These are phyloP conservation scores for Xestia sexstrigata DNA, from an alignment of 2,888 invertebrate genomes.

Conservation along the genomic window DNA sequence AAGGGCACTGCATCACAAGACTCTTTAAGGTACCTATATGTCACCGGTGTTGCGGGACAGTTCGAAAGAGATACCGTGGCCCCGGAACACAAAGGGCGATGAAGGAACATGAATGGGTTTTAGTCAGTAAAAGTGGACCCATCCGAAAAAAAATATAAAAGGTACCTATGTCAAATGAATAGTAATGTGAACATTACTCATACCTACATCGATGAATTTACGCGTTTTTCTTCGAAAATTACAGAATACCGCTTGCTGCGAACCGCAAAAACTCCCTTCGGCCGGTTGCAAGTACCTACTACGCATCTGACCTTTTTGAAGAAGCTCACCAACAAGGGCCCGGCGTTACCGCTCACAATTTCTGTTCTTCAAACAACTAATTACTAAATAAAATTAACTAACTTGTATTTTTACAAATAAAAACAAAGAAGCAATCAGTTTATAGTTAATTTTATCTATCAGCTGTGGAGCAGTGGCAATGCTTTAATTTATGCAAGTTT, in stretches of 20 bases:
- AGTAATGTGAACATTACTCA: neutral
- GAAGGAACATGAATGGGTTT: no score
- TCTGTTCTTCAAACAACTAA: neutral
- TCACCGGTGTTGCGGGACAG: no score
- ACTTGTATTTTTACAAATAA: neutral
- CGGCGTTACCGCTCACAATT: neutral
- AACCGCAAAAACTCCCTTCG: neutral
- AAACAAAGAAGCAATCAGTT: neutral
- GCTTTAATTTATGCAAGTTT: neutral
- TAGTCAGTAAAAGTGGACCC: no score
- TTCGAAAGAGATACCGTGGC: no score
- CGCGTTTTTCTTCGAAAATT: neutral
- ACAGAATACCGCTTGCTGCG: no score
- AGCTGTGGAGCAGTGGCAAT: neutral
- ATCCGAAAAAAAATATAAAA: no score
- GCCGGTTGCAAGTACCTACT: neutral
- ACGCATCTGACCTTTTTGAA: neutral
- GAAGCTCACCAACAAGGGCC: neutral
- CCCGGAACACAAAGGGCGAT: no score
- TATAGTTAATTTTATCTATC: neutral
- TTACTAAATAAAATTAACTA: neutral
- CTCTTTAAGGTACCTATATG: neutral
- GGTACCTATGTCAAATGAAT: conserved; percentile 15
- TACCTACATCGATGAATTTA: neutral
- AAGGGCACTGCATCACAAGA: no score